Conservation (phyloP, 2,113 vertebrate species). For the Cephalopholis sonnerati region DNA sequence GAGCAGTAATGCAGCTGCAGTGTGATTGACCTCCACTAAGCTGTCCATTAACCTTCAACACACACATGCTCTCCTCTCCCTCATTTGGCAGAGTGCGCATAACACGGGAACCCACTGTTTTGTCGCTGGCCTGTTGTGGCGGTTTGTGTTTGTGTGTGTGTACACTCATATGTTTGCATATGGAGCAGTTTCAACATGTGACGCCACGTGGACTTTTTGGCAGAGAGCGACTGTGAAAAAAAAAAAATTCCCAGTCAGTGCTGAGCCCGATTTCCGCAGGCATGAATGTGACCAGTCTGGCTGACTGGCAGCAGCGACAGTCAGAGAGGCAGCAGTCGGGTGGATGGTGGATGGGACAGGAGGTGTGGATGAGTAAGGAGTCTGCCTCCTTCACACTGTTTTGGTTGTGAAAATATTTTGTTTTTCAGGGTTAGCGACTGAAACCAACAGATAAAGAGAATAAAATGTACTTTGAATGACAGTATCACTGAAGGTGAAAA, state of each 20-base stretch:
- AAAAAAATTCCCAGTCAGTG: neutral
- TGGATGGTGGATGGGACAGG: neutral
- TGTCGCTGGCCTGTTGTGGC: conserved; percentile 29
- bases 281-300: conserved; percentile 30
- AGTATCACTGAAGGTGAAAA: neutral
- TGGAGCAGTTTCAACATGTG: conserved; percentile 29
- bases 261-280: conserved; percentile 4
- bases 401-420: neutral
- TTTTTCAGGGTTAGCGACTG: neutral
- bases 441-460: conserved; percentile 11
- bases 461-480: conserved; percentile 6
- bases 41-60: conserved; percentile 74
- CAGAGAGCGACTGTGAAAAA: neutral
- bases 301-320: conserved; percentile 24
- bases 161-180: conserved; percentile 8
- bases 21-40: conserved; percentile 71
- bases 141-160: conserved; percentile 6
- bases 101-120: conserved; percentile 25
- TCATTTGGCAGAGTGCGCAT: conserved; percentile 53
- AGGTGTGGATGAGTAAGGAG: conserved; percentile 6
- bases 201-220: conserved; percentile 27
- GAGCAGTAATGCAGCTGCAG: conserved; percentile 49
- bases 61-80: conserved; percentile 17
- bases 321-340: conserved; percentile 14
- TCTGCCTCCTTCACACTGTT: neutral